phyloP scores from a whole-genome alignment of 1,140 invertebrate genomes.

The Scaptodrosophila lebanonensis region DNA sequence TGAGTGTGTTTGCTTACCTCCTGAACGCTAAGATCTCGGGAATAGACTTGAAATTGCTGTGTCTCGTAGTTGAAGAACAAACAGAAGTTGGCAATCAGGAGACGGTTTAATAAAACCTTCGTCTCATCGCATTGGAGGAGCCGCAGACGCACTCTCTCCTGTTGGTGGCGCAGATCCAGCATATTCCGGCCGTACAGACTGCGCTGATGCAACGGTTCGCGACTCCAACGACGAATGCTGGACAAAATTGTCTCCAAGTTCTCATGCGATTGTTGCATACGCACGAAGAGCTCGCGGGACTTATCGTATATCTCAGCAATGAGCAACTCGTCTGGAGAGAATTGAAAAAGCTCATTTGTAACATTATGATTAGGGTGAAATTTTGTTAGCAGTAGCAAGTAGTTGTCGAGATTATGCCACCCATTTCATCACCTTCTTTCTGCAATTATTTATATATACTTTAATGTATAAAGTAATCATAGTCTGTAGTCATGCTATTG shows the following conservation, averaged over 20 bases:
- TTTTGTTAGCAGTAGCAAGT: too few relatives aligned
- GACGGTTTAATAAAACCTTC: constrained; percentile 79
- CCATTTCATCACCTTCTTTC: too few relatives aligned
- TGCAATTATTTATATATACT: too few relatives aligned
- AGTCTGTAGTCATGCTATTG: too few relatives aligned
- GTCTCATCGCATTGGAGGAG: constrained; percentile 78
- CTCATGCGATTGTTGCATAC: constrained; percentile 81
- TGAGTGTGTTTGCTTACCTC: constrained; percentile 57
- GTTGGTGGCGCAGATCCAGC: constrained; percentile 80
- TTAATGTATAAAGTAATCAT: too few relatives aligned
- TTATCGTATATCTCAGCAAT: constrained; percentile 54
- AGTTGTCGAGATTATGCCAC: too few relatives aligned
- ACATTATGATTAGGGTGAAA: too few relatives aligned
- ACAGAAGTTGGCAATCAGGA: constrained; percentile 81
- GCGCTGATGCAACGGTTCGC: constrained; percentile 80
- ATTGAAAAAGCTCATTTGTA: neutral
- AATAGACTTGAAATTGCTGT: constrained; percentile 58
- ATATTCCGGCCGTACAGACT: constrained; percentile 79
- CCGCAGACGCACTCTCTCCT: constrained; percentile 76
- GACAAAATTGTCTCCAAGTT: constrained; percentile 76
- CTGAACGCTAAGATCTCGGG: constrained; percentile 53
- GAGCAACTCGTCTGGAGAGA: constrained; percentile 40
- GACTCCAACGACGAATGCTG: constrained; percentile 80
- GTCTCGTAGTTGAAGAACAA: constrained; percentile 78
- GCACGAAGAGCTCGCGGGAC: constrained; percentile 77